Percentiles rank a stretch among this genome's conserved stretches.
Evolutionary conservation across 2,797 vertebrate genomes (phyloP).

Genomic region (Denticeps clupeoides): DNA sequence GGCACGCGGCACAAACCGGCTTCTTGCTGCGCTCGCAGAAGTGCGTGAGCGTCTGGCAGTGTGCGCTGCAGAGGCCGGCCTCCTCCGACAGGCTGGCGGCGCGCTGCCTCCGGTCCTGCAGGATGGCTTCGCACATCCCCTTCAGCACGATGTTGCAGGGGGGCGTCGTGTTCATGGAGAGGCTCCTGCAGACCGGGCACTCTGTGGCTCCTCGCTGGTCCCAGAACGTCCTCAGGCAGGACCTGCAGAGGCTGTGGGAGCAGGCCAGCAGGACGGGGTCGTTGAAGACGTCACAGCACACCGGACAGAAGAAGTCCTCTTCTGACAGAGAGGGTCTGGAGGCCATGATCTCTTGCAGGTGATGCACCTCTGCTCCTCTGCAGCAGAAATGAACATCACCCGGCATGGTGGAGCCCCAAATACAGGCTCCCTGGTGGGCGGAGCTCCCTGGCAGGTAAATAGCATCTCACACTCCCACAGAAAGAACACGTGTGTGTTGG

Average conservation of each 20-base stretch:
- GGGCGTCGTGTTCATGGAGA: conserved; percentile 22
- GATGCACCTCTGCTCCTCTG: too few species aligned
- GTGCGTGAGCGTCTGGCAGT: conserved; percentile 21
- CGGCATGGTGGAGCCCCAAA: too few species aligned
- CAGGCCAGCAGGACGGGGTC: conserved; percentile 30
- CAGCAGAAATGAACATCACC: too few species aligned
- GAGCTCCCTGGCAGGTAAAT: too few species aligned
- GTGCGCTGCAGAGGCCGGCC: conserved; percentile 19
- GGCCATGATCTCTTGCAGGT: too few species aligned
- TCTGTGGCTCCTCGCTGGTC: conserved; percentile 12
- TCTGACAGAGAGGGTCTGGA: conserved; percentile 19
- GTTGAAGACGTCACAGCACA: conserved; percentile 29
- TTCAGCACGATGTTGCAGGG: conserved; percentile 24
- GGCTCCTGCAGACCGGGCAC: conserved; percentile 29
- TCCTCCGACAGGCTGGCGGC: conserved; percentile 6
- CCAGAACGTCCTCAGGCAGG: conserved; percentile 28
- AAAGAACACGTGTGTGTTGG: too few species aligned
- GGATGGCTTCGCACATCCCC: conserved; percentile 26
- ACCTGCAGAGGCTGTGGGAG: conserved; percentile 34
- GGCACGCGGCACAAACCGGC: conserved; percentile 22
- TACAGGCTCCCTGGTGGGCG: too few species aligned
- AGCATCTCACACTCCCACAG: too few species aligned
- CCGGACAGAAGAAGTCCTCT: conserved; percentile 31
- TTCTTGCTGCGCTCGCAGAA: conserved; percentile 24
- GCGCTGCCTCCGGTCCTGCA: conserved; percentile 10